phyloP scores from a whole-genome alignment of 2,888 invertebrate genomes.

The Clepsis dumicolana region DNA sequence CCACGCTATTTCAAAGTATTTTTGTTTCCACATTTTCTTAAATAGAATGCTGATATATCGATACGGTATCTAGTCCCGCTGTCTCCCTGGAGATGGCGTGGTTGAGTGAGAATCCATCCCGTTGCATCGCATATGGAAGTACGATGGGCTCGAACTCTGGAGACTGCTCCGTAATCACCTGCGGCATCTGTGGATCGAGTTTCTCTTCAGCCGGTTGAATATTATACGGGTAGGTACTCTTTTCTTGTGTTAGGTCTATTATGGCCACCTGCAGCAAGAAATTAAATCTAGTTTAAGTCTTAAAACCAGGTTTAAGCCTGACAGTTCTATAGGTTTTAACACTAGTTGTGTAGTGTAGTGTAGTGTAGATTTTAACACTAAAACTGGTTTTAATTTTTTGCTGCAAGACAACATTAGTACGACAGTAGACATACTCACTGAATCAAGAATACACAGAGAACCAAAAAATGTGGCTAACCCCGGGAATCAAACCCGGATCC shows the following conservation, averaged over 20 bases:
- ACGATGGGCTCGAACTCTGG: conserved; percentile 66
- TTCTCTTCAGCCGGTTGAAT: background rate
- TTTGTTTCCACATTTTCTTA: conserved; percentile 40
- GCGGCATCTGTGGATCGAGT: conserved; percentile 42
- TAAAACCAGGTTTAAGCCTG: too few relatives aligned
- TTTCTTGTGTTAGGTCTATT: background rate
- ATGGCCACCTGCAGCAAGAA: too few relatives aligned
- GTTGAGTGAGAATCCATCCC: conserved; percentile 71
- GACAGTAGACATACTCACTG: too few relatives aligned
- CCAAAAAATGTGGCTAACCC: too few relatives aligned
- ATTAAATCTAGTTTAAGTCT: too few relatives aligned
- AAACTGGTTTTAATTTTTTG: too few relatives aligned
- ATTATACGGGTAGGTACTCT: background rate
- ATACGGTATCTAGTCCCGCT: conserved; percentile 55
- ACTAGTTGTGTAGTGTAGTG: too few relatives aligned
- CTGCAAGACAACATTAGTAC: too few relatives aligned
- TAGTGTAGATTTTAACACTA: too few relatives aligned
- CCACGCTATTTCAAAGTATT: conserved; percentile 19
- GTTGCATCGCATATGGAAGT: conserved; percentile 61
- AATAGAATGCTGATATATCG: conserved; percentile 46
- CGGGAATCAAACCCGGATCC: too few relatives aligned
- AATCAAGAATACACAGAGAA: too few relatives aligned
- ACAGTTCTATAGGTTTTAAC: too few relatives aligned
- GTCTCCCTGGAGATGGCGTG: conserved; percentile 59
- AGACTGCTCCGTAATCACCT: conserved; percentile 72